Conservation (phyloP, 2,888 invertebrate genomes). For the Sinodicranocentrus sp. region DNA sequence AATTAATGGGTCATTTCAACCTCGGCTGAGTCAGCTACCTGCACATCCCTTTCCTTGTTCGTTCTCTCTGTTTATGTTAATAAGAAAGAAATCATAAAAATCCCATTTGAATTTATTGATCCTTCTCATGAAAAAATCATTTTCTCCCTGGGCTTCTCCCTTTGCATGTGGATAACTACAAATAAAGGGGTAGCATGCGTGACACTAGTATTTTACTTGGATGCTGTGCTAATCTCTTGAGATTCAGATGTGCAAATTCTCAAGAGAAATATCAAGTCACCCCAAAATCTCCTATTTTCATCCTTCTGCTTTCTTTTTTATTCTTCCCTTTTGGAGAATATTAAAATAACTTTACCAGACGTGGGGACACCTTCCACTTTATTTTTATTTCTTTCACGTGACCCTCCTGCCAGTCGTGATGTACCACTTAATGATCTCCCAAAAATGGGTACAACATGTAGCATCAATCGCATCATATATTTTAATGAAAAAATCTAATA, state of each 20-base stretch:
- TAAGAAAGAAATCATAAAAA: conserved; percentile 9
- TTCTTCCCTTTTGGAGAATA: too few species aligned
- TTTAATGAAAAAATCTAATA: conserved; percentile 46
- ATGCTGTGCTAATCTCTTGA: too few species aligned
- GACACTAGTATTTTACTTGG: too few species aligned
- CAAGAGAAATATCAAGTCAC: conserved; percentile 6
- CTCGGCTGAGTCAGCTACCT: neutral
- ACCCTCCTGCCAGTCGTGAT: conserved; percentile 29
- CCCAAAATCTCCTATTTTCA: conserved; percentile 16
- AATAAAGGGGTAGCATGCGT: too few species aligned
- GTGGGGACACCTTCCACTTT: neutral
- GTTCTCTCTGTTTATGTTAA: neutral
- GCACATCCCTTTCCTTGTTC: neutral
- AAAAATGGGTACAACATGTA: neutral
- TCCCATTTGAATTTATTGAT: conserved; percentile 46
- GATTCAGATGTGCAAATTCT: too few species aligned
- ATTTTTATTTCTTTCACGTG: conserved; percentile 49
- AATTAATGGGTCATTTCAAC: conserved; percentile 53
- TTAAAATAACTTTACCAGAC: neutral
- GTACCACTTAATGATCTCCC: conserved; percentile 46
- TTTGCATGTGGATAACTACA: neutral
- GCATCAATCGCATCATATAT: conserved; percentile 11
- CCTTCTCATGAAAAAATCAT: conserved; percentile 43
- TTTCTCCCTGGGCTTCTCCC: neutral
- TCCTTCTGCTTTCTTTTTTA: conserved; percentile 11